Conservation (phyloP, 2,113 vertebrate genomes). For the Caranx melampygus region DNA sequence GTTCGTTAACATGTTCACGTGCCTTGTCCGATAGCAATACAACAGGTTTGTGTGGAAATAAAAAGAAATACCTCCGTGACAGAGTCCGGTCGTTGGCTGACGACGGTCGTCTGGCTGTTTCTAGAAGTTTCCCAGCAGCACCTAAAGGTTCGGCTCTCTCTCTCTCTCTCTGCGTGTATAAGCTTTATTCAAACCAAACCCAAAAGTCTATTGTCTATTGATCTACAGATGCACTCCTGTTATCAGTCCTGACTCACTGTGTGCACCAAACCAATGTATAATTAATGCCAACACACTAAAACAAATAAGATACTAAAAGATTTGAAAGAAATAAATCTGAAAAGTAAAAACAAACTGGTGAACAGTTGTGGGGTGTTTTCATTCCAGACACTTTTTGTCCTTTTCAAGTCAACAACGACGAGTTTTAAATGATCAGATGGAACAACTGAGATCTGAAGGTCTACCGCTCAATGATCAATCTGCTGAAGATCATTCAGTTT, state of each 20-base stretch:
- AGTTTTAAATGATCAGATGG: too few species aligned
- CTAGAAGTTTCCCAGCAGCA: slow-evolving; percentile 38
- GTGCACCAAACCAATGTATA: slow-evolving; percentile 60
- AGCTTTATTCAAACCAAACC: slow-evolving; percentile 63
- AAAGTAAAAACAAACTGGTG: slow-evolving; percentile 34
- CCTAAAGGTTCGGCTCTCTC: neutral
- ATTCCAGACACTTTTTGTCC: neutral
- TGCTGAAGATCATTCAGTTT: too few species aligned
- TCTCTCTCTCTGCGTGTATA: slow-evolving; percentile 30
- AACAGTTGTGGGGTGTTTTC: slow-evolving; percentile 10
- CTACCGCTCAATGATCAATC: too few species aligned
- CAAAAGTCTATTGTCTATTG: slow-evolving; percentile 21
- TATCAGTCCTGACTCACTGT: slow-evolving; percentile 66
- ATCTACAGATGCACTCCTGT: slow-evolving; percentile 63
- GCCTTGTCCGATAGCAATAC: slow-evolving; percentile 70
- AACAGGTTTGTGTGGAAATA: slow-evolving; percentile 21
- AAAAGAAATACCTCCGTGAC: slow-evolving; percentile 42
- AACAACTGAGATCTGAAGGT: too few species aligned
- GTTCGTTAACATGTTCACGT: slow-evolving; percentile 59
- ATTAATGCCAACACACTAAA: slow-evolving; percentile 75
- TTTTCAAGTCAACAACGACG: neutral
- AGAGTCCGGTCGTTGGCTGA: neutral
- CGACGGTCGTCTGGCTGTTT: neutral
- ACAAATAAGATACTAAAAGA: slow-evolving; percentile 72
- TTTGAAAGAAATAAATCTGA: slow-evolving; percentile 70